Base-by-base conservation (phyloP, 2,113 vertebrate species). In the Sciurus niger region DNA sequence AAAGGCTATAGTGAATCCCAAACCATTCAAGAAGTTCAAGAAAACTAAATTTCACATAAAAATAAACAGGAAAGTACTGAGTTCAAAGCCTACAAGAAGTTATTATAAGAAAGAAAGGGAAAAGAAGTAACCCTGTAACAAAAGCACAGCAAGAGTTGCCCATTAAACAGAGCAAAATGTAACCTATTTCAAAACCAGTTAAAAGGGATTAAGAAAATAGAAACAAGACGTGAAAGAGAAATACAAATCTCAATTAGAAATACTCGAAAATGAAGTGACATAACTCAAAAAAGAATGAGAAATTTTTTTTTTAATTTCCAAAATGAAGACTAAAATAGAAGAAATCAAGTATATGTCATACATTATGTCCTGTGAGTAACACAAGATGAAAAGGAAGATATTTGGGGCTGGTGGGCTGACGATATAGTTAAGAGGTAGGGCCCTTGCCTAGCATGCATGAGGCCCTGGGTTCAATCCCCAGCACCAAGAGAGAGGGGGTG, bases 311-410 rank as follows among this genome's bases (percentile, higher is more conserved):
- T 53, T 53, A 82, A 78, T 25, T 60, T 60, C 58, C 74, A 34
- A 86, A 94, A 85, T 77, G 48, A 89, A 94, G 28, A 77, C 11
- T 46, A 83, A 96, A 65, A 13, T 82, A 83, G 32, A 93, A 78
- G 34, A 65, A 94, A 77, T 78, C 22, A 79, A 83, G n/a, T 53
- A 18, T 83, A 90, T 76, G 83, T 77, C 82, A 87, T 32, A 70
- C 6, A 48, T 28, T 86, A 76, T 78, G 30, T 1, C 24, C 14
- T 82, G 30, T 77, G 16, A 94, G 20, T 17, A 88, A 84, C 10
- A 34, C 51, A 93, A 67, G 34, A 79, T 70, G 46, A 86, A 85
- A 85, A 93, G 1, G 5, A 89, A 63, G 17, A 55, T 43, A 58
- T n/a, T 93, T 90, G 58, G 58, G 58, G 58, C 22, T 60, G 22